Percentiles rank a stretch among this genome's conserved stretches.
Conservation (phyloP, 2,888 invertebrate species). For the Ophion obscuratus region DNA sequence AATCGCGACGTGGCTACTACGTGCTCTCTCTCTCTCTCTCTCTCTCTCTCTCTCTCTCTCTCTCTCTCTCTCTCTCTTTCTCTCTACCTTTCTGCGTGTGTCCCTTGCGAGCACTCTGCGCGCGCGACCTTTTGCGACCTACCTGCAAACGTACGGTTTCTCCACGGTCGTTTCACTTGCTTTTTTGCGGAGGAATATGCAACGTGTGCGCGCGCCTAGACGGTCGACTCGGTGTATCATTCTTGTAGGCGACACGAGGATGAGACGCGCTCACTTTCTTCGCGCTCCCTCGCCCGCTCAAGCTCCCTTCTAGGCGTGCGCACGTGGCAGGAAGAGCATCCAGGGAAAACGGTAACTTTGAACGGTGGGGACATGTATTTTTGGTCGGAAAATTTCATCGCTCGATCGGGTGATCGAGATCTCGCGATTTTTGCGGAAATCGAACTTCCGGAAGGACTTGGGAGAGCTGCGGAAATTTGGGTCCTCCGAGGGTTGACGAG, state of each 20-base stretch:
- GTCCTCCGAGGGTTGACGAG: no score
- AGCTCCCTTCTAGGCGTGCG: no score
- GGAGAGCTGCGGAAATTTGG: no score
- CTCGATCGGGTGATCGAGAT: no score
- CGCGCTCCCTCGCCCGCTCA: no score
- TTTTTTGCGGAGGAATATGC: not conserved
- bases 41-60: not conserved
- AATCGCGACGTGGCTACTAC: slow-evolving; percentile 45
- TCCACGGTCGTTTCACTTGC: slow-evolving; percentile 60
- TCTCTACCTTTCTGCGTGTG: no score
- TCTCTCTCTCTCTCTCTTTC: slow-evolving; percentile 1
- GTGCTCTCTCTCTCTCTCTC: slow-evolving; percentile 20
- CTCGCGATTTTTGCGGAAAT: no score
- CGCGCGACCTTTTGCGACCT: slow-evolving; percentile 53
- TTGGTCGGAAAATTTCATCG: no score
- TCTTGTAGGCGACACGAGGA: slow-evolving; percentile 3
- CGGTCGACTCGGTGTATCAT: not conserved
- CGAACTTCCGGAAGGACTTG: no score
- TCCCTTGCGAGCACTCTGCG: slow-evolving; percentile 1
- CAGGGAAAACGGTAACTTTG: no score
- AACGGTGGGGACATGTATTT: no score
- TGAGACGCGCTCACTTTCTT: not conserved
- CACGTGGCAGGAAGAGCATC: no score
- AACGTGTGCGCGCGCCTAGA: not conserved
- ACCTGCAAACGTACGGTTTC: slow-evolving; percentile 58